Base-by-base conservation (phyloP, 2,797 vertebrate genomes). In the Zenarchopterus dispar region DNA sequence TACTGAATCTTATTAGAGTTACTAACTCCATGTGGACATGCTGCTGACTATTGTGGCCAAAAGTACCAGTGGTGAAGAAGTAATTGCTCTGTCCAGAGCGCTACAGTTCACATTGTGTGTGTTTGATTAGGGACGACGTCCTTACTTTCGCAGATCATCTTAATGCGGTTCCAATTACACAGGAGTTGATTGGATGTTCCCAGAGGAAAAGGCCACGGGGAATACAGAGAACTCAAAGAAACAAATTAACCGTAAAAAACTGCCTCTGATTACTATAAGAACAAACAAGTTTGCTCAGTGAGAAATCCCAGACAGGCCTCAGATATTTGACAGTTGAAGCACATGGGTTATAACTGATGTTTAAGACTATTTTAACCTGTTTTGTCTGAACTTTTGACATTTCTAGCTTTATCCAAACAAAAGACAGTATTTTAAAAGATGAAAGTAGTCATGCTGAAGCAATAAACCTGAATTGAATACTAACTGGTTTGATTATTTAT, bases 151-250 rank as follows among this genome's bases (percentile, higher is more conserved):
- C 75, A 77, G 78, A 86, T 81, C 75, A 67, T 84, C 69, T 73
- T 68, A 74, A 80, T 71, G 69, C 72, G 70, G 77, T 60, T 86
- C 67, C 75, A 83, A 77, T 85, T 84, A 87, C 78, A 78, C 57
- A 70, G 42, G 50, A 79, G 80, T 33, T 73, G 75, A 85, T 86
- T 73, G 73, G 66, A 81, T 69, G 51, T 70, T 87, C 80, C 68
- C 78, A 50, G 39, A 44, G 70, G 77, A 77, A 68, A 80, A 73
- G 58, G 52, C 73, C 1, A 5, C 6, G 17, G 72, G 43, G 62
- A 77, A 73, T 48, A 63, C 54, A 61, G 31, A 72, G 15, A 56
- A 73, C 54, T 18, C 24, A 73, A 36, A 53, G n/a, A 53, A 23
- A 78, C 33, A 75, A 78, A 70, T 43, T 17, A 53, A 65, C 49